Base-by-base conservation (phyloP, 2,113 vertebrate genomes). In the Heteronetta atricapilla region DNA sequence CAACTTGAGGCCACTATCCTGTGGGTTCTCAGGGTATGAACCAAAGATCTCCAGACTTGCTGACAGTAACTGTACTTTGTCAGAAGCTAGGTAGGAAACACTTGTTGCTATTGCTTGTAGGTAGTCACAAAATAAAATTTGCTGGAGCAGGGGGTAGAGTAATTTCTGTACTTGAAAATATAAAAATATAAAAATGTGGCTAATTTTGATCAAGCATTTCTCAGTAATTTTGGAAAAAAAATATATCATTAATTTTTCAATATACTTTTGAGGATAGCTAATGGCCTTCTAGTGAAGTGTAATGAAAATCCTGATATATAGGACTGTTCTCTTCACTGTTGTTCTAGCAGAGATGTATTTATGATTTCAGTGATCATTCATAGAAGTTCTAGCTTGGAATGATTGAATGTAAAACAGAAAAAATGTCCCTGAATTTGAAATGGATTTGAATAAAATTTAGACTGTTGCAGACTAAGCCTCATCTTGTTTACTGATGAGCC, bases 111-210 rank as follows among this genome's bases (percentile, higher is more conserved):
- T 70, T 48, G 13, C 25, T 80, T 48, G 25, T 5, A n/a, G 8
- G 8, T 18, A 50, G 10, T 21, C 44, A 76, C 31, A 73, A 66
- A 73, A 76, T 82, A 85, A 76, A 66, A 48, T 4, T 52, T 11
- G 11, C 18, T 7, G 31, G 2, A 5, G 3, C 5, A 14, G 11
- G 2, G 1, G 3, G 26, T 22, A 50, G 33, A 64, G 44, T 25
- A 29, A 18, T 38, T 75, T 40, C 28, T 78, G 9, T 15, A 15
- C 50, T 53, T 52, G 20, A 58, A 72, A 69, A 19, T 25, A 13
- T 3, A 53, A 25, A 86, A 26, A n/a, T n/a, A n/a, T n/a, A n/a
- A n/a, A n/a, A n/a, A 23, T 46, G 38, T 40, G 8, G 23, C 23
- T 56, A 63, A 12, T 36, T 62, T 19, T 78, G 33, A 19, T 69